A percentile compares a stretch with the other conserved stretches of the same genome.
These are phyloP conservation scores for Cynopterus sphinx DNA, from an alignment of 2,797 vertebrate genomes.

Conservation along the genomic window DNA sequence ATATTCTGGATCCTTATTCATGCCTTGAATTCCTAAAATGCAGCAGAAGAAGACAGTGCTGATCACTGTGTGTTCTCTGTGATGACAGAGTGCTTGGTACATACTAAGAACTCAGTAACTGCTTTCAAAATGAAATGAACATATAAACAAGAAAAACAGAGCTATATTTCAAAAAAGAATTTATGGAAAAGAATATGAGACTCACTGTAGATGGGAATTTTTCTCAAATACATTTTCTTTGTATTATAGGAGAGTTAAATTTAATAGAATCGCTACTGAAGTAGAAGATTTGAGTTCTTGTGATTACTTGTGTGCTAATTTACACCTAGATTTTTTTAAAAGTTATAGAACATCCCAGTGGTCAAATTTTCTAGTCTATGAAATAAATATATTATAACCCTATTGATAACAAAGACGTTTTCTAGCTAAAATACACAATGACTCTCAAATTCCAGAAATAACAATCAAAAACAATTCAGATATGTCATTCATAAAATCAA, in stretches of 20 bases:
- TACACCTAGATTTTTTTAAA: neutral
- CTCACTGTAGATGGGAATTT: neutral
- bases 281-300: neutral
- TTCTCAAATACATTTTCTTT: neutral
- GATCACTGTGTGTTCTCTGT: neutral
- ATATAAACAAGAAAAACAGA: neutral
- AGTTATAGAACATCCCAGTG: neutral
- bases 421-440: neutral
- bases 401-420: neutral
- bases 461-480: neutral
- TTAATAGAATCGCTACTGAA: neutral
- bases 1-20: neutral
- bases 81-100: neutral
- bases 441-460: neutral
- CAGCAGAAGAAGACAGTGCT: neutral
- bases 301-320: neutral
- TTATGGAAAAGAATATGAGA: neutral
- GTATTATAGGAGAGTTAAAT: neutral
- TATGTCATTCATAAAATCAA: slow-evolving; percentile 26
- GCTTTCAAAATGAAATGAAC: neutral
- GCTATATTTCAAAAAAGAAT: neutral
- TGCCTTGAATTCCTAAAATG: neutral
- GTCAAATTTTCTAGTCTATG: neutral
- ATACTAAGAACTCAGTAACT: neutral
- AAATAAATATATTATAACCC: neutral